Evolutionary conservation across 2,797 vertebrate genomes (phyloP).

Genomic region (Enteromius treurensis): DNA sequence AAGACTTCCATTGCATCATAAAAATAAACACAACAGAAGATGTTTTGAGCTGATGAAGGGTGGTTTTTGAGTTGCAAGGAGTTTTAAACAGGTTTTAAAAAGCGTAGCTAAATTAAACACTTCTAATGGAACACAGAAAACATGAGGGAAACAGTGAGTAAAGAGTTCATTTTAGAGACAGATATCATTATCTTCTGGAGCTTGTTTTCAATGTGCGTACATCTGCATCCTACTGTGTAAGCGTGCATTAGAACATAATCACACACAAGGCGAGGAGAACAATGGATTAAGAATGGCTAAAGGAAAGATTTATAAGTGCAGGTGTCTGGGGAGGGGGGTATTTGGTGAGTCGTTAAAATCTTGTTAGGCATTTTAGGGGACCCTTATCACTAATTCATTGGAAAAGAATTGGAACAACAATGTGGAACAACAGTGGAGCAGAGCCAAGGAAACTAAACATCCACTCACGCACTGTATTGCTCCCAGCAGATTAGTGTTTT

Average conservation of each 20-base stretch:
- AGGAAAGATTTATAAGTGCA: conserved; percentile 27
- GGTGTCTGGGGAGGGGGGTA: conserved; percentile 22
- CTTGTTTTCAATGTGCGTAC: neutral
- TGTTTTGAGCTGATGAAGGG: neutral
- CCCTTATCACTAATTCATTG: conserved; percentile 47
- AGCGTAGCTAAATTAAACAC: neutral
- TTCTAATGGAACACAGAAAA: neutral
- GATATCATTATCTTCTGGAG: neutral
- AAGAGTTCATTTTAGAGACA: conserved; percentile 30
- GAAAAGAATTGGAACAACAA: conserved; percentile 36
- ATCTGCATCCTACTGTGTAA: conserved; percentile 4
- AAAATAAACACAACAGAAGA: neutral
- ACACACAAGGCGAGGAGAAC: conserved; percentile 12
- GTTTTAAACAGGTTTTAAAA: neutral
- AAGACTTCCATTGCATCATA: neutral
- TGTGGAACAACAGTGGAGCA: conserved; percentile 56
- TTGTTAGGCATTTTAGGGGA: conserved; percentile 31
- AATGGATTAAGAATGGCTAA: conserved; percentile 23
- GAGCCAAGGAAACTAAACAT: conserved; percentile 55
- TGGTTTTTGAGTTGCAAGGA: neutral
- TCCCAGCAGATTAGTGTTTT: conserved; percentile 14
- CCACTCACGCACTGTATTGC: conserved; percentile 19
- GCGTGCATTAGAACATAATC: neutral
- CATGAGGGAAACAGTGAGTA: neutral
- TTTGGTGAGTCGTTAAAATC: conserved; percentile 46